Conservation (phyloP, 2,113 vertebrate genomes). For the Otolemur garnettii region DNA sequence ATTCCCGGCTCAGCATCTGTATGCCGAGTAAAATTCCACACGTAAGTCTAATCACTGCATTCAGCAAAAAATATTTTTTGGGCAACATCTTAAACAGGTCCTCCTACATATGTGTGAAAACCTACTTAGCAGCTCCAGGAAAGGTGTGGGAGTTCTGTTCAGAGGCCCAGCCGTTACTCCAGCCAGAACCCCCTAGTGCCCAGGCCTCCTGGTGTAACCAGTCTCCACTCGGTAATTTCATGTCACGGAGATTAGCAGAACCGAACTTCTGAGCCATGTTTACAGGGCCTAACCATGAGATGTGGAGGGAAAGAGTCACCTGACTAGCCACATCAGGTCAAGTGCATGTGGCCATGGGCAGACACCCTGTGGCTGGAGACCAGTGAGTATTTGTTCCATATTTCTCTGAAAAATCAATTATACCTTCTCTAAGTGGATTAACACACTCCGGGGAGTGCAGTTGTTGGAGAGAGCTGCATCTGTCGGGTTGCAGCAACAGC, state of each 20-base stretch:
- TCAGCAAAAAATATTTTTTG: neutral
- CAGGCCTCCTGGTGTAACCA: no score
- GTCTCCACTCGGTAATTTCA: neutral
- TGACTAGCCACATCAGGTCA: neutral
- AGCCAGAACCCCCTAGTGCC: rapidly evolving
- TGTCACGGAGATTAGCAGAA: neutral
- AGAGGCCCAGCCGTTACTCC: neutral
- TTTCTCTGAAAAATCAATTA: neutral
- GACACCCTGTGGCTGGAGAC: neutral
- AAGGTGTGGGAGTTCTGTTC: neutral
- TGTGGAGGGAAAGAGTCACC: neutral
- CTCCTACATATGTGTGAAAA: neutral
- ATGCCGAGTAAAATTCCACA: neutral
- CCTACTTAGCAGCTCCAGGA: neutral
- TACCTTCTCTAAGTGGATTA: neutral
- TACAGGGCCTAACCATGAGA: neutral
- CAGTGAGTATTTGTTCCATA: neutral
- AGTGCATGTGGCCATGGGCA: rapidly evolving
- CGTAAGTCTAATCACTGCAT: neutral
- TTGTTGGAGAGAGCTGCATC: neutral
- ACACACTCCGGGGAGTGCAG: neutral
- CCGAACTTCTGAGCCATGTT: neutral
- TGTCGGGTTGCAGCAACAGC: neutral
- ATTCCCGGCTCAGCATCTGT: neutral
- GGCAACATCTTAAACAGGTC: neutral